Percentiles rank a stretch among this genome's conserved stretches.
Conservation (phyloP, 2,797 vertebrate species). For the Simalia tracyae region DNA sequence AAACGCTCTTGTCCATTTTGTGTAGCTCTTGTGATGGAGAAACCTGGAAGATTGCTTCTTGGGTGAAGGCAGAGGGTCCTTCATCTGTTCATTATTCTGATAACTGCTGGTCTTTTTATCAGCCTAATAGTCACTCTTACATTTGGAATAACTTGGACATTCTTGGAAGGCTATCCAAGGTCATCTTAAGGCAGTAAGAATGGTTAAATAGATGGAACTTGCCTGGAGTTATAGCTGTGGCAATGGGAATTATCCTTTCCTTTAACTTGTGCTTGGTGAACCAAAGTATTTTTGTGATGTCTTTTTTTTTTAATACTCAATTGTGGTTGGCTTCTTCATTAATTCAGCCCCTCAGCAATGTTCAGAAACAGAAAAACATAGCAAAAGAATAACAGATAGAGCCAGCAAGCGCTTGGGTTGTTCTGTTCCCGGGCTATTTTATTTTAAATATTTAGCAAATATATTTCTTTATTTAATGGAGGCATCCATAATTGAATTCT, state of each 20-base stretch:
- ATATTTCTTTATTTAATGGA: neutral
- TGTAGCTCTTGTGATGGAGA: neutral
- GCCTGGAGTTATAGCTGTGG: neutral
- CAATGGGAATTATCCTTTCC: neutral
- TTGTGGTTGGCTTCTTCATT: neutral
- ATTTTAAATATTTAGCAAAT: constrained; percentile 26
- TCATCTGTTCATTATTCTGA: neutral
- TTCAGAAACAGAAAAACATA: neutral
- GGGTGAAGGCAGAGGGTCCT: neutral
- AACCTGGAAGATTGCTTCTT: neutral
- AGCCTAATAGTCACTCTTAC: neutral
- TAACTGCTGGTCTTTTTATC: neutral
- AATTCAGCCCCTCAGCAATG: neutral
- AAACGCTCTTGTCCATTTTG: neutral
- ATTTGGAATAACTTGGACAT: neutral
- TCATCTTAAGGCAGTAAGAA: neutral
- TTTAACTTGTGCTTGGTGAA: neutral
- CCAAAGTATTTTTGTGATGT: neutral
- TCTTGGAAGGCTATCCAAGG: neutral
- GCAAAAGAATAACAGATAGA: neutral
- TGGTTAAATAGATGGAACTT: neutral
- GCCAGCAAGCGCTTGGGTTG: neutral
- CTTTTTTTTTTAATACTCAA: neutral
- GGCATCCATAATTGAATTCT: neutral
- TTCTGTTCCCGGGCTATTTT: neutral